Base-by-base conservation (phyloP, 1,140 invertebrate genomes). In the Pseudomyrmex cubaensis region DNA sequence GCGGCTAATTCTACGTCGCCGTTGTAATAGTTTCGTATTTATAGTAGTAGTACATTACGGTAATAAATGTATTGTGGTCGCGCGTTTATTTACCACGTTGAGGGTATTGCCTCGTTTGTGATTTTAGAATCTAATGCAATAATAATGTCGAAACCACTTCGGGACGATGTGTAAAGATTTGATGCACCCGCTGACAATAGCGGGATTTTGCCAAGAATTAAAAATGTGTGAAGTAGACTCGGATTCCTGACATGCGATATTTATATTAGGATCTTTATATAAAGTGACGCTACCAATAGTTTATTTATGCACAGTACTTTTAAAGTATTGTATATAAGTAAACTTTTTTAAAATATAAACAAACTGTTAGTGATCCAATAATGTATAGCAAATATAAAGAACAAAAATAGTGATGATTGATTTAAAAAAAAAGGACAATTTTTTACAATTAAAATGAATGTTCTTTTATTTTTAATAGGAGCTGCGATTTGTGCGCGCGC, bases 21-120 rank as follows among this genome's bases (percentile, higher is more conserved):
- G 59, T 22, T 54, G 13, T 70, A 70, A 70, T 78, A 78, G 76
- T 78, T 22, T 1, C 52, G 66, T 80, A 80, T 80, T 80, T 80
- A 80, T 80, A 80, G 35, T 35, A 35, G 44, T 59, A 35, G 44
- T 59, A 2, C 72, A 61, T 72, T 61, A 59, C 44, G 12, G 66
- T 56, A 70, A 72, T 35, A 35, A 35, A 35, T 35, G 35, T 80
- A 72, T 61, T 48, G 15, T 13, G 44, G 9, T 12, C 10, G 35
- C 35, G 35, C 35, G 17, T 46, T 54, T 15, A 61, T 66, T 54
- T 64, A 3, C 72, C 57, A 35, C 35, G 56, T 17, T 22, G 59
- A 46, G 44, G 17, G 56, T 59, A 59, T 73, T 15, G 35, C 17
- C 59, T 10, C 73, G 59, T 52, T 54, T 15, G 54, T 44, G 20